Conservation (phyloP, 2,888 invertebrate genomes). For the Balanococcus diminutus region DNA sequence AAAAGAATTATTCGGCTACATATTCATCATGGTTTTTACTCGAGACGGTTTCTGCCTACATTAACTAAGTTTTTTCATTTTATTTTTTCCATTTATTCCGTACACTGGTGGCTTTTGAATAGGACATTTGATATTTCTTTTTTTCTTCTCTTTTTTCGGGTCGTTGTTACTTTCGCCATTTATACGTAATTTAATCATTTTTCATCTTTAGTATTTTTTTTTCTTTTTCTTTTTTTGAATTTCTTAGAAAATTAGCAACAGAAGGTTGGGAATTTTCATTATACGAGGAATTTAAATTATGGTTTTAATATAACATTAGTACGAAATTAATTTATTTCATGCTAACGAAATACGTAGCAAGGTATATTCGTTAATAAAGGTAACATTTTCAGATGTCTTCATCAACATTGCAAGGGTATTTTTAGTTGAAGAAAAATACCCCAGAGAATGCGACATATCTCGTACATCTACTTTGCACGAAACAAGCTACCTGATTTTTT, state of each 20-base stretch:
- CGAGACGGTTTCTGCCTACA: slow-evolving; percentile 9
- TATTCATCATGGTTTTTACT: slow-evolving; percentile 5
- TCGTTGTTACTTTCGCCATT: too few species aligned
- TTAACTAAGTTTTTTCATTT: background rate
- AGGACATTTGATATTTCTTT: slow-evolving; percentile 1
- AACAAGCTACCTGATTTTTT: background rate
- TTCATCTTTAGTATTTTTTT: slow-evolving; percentile 13
- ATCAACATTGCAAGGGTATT: background rate
- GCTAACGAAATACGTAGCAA: background rate
- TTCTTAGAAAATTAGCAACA: background rate
- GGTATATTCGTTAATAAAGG: background rate
- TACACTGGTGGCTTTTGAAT: background rate
- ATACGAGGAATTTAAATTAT: background rate
- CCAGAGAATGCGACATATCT: background rate
- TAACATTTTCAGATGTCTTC: background rate
- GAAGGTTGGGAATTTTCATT: background rate
- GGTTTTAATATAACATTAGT: slow-evolving; percentile 1
- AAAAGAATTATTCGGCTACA: slow-evolving; percentile 1
- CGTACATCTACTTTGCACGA: background rate
- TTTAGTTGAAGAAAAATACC: background rate
- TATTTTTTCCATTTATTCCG: background rate
- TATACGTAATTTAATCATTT: background rate
- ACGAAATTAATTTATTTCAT: background rate
- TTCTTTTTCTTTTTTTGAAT: background rate
- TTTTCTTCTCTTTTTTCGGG: too few species aligned